Base-by-base conservation (phyloP, 2,888 invertebrate species). In the Cerceris ruficornis region DNA sequence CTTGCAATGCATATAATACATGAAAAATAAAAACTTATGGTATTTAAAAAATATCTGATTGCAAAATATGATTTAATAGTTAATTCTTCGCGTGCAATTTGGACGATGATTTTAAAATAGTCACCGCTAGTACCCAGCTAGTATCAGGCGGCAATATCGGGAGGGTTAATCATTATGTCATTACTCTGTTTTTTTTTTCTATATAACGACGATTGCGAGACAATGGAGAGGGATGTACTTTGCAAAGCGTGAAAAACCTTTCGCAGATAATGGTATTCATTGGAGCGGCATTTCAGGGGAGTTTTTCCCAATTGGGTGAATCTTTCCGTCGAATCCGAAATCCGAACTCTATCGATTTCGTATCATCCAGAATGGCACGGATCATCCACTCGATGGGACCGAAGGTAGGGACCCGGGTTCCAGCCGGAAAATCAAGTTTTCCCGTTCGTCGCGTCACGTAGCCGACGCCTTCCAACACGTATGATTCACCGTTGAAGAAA, bases 341-440 rank as follows among this genome's bases (percentile, higher is more conserved):
- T 66, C 59, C 57, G 50, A 61, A 70, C 65, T 60, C 15, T 46
- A 17, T 54, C 61, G 78, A 74, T 75, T 59, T 17, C 42, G 59
- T 54, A 72, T 54, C 69, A 75, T 28, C 14, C 41, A 69, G 61
- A 78, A 77, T 57, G 58, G 50, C 58, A 61, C 14, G 66, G 58
- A 80, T 75, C 72, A 71, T 73, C 69, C 46, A n/a, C 15, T 54
- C 55, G 57, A 70, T 13, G 52, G 8, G 55, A 7, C 6, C 11
- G 46, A 13, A 42, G 55, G 15, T 39, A 70, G 42, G 65, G 58
- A 57, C 11, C 11, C 42, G 50, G 17, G 69, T 70, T 70, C 41
- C 58, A 46, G n/a, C 54, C 39, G 66, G 69, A 83, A 82, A 86
- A 86, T 85, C 82, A 77, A 79, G 82, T 81, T 81, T 78, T 74